These are phyloP conservation scores for Nixonia krombeini DNA, from an alignment of 1,140 invertebrate species.

Conservation along the genomic window DNA sequence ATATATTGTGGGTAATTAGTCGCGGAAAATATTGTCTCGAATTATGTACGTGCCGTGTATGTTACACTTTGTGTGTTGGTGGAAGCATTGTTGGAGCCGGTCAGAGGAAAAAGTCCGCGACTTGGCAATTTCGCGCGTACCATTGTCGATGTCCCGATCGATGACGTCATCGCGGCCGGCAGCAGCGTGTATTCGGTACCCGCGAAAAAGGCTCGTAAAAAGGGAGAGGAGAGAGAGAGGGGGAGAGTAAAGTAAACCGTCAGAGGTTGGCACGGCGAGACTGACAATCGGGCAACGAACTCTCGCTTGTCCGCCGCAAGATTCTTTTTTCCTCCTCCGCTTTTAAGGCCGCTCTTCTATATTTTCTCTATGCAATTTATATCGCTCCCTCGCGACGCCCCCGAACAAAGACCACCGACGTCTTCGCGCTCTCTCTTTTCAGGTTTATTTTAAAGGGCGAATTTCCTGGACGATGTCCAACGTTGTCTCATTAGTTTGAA, in stretches of 20 bases:
- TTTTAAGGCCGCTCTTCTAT: conserved; percentile 21
- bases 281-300: conserved; percentile 44
- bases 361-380: conserved; percentile 7
- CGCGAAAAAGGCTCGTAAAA: conserved; percentile 29
- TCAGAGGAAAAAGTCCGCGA: not conserved
- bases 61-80: not conserved
- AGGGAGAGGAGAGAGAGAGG: conserved; percentile 7
- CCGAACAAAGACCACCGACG: not conserved
- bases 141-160: conserved; percentile 4
- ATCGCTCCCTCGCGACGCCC: conserved; percentile 2
- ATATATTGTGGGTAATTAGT: not conserved
- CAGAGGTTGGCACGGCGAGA: conserved; percentile 15
- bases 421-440: not conserved
- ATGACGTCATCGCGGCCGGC: conserved; percentile 20
- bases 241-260: conserved; percentile 8
- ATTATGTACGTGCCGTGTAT: no score
- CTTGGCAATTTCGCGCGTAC: no score
- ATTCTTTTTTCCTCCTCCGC: conserved; percentile 35
- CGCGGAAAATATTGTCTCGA: not conserved
- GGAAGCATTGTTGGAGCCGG: not conserved
- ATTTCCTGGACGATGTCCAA: not conserved
- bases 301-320: conserved; percentile 29
- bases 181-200: conserved; percentile 27
- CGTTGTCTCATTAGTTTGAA: no score
- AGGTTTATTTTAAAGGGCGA: not conserved